Percentiles rank a stretch among this genome's conserved stretches.
Conservation (phyloP, 2,797 vertebrate genomes). For the Sebastes ruberrimus region DNA sequence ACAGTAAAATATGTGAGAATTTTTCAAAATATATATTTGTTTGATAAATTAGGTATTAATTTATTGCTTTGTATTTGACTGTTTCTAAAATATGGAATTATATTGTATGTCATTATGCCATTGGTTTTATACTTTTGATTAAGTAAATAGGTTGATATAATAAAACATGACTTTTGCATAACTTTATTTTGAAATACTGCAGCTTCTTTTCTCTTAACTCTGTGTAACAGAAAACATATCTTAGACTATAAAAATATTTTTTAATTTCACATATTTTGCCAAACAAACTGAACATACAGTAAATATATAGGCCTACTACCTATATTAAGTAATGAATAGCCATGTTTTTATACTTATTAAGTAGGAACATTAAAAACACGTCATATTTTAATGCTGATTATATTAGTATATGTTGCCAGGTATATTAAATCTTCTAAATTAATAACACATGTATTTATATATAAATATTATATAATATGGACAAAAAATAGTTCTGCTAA, state of each 20-base stretch:
- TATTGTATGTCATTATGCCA: not conserved
- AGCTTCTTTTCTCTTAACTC: not conserved
- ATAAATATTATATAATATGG: not conserved
- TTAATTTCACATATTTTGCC: not conserved
- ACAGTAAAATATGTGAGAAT: not conserved
- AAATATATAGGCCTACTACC: not conserved
- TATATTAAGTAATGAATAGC: not conserved
- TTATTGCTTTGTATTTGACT: not conserved
- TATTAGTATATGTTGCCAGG: not conserved
- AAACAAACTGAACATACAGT: not conserved
- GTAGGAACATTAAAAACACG: not conserved
- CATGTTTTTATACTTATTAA: not conserved
- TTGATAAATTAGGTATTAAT: not conserved
- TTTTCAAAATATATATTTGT: not conserved
- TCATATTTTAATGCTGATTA: not conserved
- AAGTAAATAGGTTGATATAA: not conserved
- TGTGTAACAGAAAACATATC: no score
- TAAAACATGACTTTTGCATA: not conserved
- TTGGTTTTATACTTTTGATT: not conserved
- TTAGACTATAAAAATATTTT: not conserved
- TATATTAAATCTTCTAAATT: not conserved
- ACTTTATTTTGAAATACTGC: not conserved
- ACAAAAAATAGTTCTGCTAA: not conserved
- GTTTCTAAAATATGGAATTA: not conserved
- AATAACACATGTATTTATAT: not conserved